Evolutionary conservation across 2,797 vertebrate species (phyloP).

Genomic region (Gymnoscopelus microlampas): DNA sequence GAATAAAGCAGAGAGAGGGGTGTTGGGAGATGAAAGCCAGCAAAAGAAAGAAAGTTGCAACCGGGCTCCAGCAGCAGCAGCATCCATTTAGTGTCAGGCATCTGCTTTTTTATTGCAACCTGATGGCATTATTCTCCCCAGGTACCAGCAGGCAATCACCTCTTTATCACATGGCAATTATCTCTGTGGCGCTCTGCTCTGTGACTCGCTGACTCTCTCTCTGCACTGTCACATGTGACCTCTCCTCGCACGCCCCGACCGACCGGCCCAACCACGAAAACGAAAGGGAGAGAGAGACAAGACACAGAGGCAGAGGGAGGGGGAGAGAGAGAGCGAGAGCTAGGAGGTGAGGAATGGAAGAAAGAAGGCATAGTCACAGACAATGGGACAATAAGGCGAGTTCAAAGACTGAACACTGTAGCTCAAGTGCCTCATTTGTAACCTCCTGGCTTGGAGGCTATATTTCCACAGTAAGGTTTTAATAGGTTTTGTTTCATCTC

Average conservation of each 20-base stretch:
- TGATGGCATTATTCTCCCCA: conserved; percentile 84
- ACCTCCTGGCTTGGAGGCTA: conserved; percentile 38
- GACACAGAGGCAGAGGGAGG: conserved; percentile 24
- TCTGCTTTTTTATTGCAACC: conserved; percentile 87
- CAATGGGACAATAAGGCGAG: conserved; percentile 62
- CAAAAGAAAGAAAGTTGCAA: conserved; percentile 66
- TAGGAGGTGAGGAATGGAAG: neutral
- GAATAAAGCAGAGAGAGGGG: conserved; percentile 47
- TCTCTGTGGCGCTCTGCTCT: conserved; percentile 78
- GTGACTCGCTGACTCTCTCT: conserved; percentile 76
- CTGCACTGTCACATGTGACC: conserved; percentile 79
- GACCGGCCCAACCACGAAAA: conserved; percentile 48
- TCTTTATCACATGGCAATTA: conserved; percentile 89
- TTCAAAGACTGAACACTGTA: conserved; percentile 48
- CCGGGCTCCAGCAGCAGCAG: conserved; percentile 55
- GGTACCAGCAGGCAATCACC: conserved; percentile 85
- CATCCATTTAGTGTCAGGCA: conserved; percentile 83
- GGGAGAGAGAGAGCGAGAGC: neutral
- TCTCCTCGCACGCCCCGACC: conserved; percentile 57
- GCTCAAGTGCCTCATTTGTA: conserved; percentile 67
- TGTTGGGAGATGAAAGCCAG: conserved; percentile 55
- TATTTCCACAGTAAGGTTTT: conserved; percentile 50
- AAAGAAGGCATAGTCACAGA: neutral
- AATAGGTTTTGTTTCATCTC: conserved; percentile 44
- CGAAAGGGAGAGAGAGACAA: conserved; percentile 1